Percentiles rank a stretch among this genome's conserved stretches.
These are phyloP conservation scores for Propsilocerus akamusi DNA, from an alignment of 1,140 invertebrate species.

Conservation along the genomic window DNA sequence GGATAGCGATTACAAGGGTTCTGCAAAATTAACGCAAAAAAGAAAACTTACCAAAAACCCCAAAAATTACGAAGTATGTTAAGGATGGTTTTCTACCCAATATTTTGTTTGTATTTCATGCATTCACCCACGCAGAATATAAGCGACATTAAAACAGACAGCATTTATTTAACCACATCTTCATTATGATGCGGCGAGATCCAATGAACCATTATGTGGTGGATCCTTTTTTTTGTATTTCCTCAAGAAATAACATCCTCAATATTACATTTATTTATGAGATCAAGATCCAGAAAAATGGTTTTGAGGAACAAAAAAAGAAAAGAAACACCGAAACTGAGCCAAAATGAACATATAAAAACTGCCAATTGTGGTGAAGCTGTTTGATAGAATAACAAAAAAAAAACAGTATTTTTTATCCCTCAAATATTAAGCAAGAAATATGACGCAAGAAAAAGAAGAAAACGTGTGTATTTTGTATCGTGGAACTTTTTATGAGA, in stretches of 20 bases:
- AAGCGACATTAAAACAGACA: no score
- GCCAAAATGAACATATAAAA: background rate
- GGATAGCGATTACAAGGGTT: no score
- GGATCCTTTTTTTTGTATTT: constrained; percentile 1
- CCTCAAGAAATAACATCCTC: background rate
- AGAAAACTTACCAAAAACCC: no score
- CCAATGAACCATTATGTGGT: no score
- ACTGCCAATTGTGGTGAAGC: background rate
- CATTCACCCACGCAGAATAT: no score
- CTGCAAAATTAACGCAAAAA: no score
- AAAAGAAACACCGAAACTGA: background rate
- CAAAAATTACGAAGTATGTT: no score
- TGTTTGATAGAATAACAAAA: background rate
- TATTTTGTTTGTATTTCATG: no score
- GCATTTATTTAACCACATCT: no score
- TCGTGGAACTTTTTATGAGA: background rate
- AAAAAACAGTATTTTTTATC: background rate
- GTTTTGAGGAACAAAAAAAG: background rate
- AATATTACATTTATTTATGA: background rate
- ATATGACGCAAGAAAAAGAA: background rate
- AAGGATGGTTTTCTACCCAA: no score
- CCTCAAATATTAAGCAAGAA: background rate
- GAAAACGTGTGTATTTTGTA: constrained; percentile 1
- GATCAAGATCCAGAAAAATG: background rate
- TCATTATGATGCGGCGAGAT: no score